Percentiles rank a stretch among this genome's conserved stretches.
Evolutionary conservation across 2,797 vertebrate genomes (phyloP).

Genomic region (Sphaeramia orbicularis): DNA sequence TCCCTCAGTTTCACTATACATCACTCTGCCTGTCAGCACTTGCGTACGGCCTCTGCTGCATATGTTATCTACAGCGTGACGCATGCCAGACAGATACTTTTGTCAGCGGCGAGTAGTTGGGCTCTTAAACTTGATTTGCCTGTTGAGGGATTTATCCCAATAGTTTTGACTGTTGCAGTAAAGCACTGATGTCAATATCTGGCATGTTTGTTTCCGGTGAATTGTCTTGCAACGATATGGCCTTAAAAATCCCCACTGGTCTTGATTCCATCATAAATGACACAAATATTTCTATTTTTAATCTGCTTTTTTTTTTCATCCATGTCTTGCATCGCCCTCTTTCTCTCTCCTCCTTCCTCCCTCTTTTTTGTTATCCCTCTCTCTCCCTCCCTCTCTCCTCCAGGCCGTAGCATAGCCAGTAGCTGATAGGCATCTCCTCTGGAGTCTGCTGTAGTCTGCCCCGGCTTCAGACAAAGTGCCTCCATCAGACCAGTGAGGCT

Average conservation of each 20-base stretch:
- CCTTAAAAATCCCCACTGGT: slow-evolving; percentile 18
- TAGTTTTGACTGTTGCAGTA: slow-evolving; percentile 17
- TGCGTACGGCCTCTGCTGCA: slow-evolving; percentile 43
- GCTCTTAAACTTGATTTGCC: slow-evolving; percentile 49
- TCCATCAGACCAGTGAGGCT: slow-evolving; percentile 85
- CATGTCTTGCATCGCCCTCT: slow-evolving; percentile 46
- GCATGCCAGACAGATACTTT: slow-evolving; percentile 35
- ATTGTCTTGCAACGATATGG: neutral
- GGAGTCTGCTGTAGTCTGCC: slow-evolving; percentile 89
- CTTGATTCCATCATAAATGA: neutral
- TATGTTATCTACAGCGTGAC: slow-evolving; percentile 46
- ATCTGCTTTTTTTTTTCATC: slow-evolving; percentile 44
- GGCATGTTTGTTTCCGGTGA: slow-evolving; percentile 31
- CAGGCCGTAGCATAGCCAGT: slow-evolving; percentile 78
- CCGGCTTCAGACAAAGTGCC: slow-evolving; percentile 88
- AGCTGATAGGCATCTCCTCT: slow-evolving; percentile 89
- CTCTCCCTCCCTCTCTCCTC: slow-evolving; percentile 67
- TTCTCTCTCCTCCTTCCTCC: slow-evolving; percentile 7
- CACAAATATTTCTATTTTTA: slow-evolving; percentile 6
- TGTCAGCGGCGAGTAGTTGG: slow-evolving; percentile 20
- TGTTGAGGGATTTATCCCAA: slow-evolving; percentile 56
- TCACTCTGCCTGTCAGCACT: slow-evolving; percentile 75
- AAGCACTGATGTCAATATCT: slow-evolving; percentile 38
- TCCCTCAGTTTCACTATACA: slow-evolving; percentile 55
- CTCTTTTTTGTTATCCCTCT: slow-evolving; percentile 8